Conservation (phyloP, 2,113 vertebrate species). For the Polypterus bichir region DNA sequence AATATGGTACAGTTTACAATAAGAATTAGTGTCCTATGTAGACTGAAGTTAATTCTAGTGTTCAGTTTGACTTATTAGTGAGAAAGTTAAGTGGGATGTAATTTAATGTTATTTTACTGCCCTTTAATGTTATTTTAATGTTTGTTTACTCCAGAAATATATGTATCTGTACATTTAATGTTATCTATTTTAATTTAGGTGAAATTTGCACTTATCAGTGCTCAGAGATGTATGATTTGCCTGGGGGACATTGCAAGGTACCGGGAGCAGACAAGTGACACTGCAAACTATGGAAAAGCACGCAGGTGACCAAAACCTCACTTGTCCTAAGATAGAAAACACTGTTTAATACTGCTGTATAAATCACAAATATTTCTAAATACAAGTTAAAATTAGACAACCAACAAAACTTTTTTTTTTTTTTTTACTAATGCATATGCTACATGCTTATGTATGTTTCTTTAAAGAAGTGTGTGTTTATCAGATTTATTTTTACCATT, state of each 20-base stretch:
- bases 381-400: not conserved
- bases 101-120: not conserved
- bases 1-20: no score
- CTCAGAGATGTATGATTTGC: slow-evolving; percentile 93
- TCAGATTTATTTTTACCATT: no score
- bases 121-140: no score
- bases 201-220: slow-evolving; percentile 94
- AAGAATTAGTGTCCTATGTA: no score
- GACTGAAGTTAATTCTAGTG: no score
- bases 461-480: no score
- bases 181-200: slow-evolving; percentile 46
- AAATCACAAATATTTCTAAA: slow-evolving; percentile 1
- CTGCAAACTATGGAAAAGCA: slow-evolving; percentile 89
- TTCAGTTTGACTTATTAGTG: not conserved
- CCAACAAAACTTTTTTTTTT: not conserved
- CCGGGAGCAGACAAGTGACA: slow-evolving; percentile 87
- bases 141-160: no score
- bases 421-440: not conserved
- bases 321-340: no score
- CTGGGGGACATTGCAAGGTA: slow-evolving; percentile 93
- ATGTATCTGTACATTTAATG: no score
- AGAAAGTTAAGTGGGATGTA: not conserved
- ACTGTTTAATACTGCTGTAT: no score
- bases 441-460: not conserved
- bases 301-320: slow-evolving; percentile 62